Conservation (phyloP, 2,888 invertebrate species). For the Apodemia duryi region DNA sequence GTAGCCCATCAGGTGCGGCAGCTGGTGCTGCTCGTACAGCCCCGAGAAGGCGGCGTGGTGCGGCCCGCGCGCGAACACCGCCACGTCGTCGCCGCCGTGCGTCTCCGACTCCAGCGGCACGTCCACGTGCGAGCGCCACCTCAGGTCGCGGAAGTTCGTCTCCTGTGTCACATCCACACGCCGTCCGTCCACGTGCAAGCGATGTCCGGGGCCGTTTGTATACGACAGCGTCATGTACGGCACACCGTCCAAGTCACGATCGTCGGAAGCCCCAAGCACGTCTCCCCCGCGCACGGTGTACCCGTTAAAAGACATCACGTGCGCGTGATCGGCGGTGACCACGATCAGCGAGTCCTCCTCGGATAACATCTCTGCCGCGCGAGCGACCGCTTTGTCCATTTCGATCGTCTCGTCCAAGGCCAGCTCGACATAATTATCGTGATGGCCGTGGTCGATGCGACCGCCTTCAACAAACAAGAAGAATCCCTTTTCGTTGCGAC, state of each 20-base stretch:
- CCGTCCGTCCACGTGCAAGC: constrained; percentile 41
- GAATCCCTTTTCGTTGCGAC: constrained; percentile 80
- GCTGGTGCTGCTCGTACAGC: constrained; percentile 86
- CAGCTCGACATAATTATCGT: constrained; percentile 64
- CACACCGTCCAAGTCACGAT: constrained; percentile 54
- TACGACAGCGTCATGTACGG: constrained; percentile 79
- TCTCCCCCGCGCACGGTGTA: constrained; percentile 73
- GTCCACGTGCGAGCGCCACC: constrained; percentile 59
- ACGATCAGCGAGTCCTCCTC: constrained; percentile 79
- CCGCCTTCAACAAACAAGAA: constrained; percentile 84
- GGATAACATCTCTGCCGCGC: constrained; percentile 45
- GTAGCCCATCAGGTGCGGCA: constrained; percentile 87
- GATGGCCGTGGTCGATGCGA: constrained; percentile 81
- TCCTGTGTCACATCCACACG: constrained; percentile 56
- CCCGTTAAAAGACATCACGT: constrained; percentile 81
- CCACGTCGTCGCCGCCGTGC: constrained; percentile 89
- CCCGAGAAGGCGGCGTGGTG: constrained; percentile 87
- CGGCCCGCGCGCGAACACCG: constrained; percentile 84
- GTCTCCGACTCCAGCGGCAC: constrained; percentile 81
- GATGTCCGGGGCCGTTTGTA: constrained; percentile 79
- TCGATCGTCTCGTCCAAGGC: constrained; percentile 83
- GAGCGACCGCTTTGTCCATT: constrained; percentile 72
- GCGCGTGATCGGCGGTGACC: constrained; percentile 86
- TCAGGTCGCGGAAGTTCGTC: constrained; percentile 27
- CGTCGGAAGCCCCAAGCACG: constrained; percentile 37